A percentile compares a stretch with the other conserved stretches of the same genome.
Evolutionary conservation across 1,140 invertebrate species (phyloP).

Genomic region (Araneus ventricosus): DNA sequence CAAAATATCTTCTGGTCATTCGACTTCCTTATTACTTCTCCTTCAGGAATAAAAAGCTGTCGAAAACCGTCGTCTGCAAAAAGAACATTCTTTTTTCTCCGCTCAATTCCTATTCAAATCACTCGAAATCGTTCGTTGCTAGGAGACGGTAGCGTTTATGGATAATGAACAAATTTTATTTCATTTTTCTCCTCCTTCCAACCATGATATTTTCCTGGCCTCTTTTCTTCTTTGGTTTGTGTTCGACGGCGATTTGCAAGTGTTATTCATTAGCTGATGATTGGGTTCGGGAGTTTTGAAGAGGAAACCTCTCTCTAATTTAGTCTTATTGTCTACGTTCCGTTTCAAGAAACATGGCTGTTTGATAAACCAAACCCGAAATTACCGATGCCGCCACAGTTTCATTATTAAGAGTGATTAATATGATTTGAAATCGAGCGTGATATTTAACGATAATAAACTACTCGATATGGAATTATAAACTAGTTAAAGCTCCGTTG

Average conservation of each 20-base stretch:
- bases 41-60: background rate
- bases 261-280: background rate
- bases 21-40: background rate
- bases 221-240: background rate
- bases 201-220: background rate
- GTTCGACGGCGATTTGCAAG: background rate
- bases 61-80: background rate
- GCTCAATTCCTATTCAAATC: background rate
- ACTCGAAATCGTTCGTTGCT: conserved; percentile 22
- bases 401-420: background rate
- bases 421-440: background rate
- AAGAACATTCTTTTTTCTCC: background rate
- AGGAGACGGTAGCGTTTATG: background rate
- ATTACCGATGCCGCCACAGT: background rate
- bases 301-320: background rate
- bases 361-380: background rate
- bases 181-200: background rate
- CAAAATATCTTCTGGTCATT: background rate
- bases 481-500: background rate
- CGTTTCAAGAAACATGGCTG: background rate
- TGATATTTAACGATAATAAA: background rate
- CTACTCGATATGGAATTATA: background rate
- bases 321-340: background rate
- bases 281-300: background rate
- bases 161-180: conserved; percentile 28